Conservation (phyloP, 2,888 invertebrate genomes). For the Cephus nigrinus region DNA sequence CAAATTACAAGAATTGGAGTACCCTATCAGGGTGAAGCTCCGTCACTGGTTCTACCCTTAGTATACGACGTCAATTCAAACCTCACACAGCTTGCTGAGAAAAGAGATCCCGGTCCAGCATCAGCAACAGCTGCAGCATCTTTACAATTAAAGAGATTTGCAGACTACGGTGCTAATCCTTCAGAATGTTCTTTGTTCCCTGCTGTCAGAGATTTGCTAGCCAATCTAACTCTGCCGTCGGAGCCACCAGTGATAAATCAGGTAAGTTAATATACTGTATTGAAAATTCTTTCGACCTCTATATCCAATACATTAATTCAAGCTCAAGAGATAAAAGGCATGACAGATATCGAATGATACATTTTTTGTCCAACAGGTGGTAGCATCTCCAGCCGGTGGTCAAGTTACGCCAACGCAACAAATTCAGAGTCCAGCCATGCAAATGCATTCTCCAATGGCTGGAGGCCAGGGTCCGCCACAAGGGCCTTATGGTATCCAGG, state of each 20-base stretch:
- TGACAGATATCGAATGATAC: background rate
- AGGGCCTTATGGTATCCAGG: constrained; percentile 60
- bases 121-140: constrained; percentile 74
- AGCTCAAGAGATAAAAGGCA: background rate
- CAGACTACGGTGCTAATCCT: constrained; percentile 77
- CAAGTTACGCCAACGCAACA: constrained; percentile 68
- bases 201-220: constrained; percentile 87
- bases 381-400: constrained; percentile 66
- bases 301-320: background rate
- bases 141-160: constrained; percentile 76
- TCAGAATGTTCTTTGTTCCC: constrained; percentile 92
- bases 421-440: constrained; percentile 71
- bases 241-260: constrained; percentile 75
- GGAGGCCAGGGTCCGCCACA: constrained; percentile 61
- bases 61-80: constrained; percentile 91
- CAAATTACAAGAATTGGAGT: constrained; percentile 78
- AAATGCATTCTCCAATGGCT: constrained; percentile 72
- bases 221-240: constrained; percentile 84
- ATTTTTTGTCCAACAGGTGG: constrained; percentile 56
- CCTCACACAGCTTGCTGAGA: constrained; percentile 87
- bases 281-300: background rate
- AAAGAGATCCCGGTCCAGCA: constrained; percentile 75
- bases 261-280: constrained; percentile 22
- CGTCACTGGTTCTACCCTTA: constrained; percentile 85
- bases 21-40: constrained; percentile 75